A percentile compares a stretch with the other conserved stretches of the same genome.
phyloP scores from a whole-genome alignment of 2,888 invertebrate species.

The Molorchus minor region DNA sequence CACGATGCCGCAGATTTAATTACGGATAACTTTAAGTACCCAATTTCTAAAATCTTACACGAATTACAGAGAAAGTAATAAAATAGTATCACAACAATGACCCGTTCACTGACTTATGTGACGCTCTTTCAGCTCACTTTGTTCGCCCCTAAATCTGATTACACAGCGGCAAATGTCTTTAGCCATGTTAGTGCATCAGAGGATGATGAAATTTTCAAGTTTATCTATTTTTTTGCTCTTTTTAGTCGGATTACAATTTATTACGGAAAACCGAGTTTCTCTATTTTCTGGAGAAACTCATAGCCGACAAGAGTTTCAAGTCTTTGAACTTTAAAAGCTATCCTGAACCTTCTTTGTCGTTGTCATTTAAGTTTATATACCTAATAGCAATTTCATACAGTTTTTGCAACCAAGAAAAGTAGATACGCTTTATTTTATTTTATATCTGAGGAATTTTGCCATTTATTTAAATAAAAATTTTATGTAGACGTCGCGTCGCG shows the following conservation, averaged over 20 bases:
- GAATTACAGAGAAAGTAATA: not conserved
- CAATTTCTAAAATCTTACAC: not conserved
- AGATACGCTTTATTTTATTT: no score
- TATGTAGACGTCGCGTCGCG: no score
- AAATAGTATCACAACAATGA: not conserved
- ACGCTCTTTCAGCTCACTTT: not conserved
- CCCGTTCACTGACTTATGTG: not conserved
- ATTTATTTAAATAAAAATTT: no score
- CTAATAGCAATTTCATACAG: no score
- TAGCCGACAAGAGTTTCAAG: no score
- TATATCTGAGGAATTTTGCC: no score
- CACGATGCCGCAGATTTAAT: slow-evolving; percentile 3
- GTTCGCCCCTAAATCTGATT: not conserved
- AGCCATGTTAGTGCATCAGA: not conserved
- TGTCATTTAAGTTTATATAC: no score
- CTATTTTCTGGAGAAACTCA: no score
- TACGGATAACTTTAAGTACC: slow-evolving; percentile 1
- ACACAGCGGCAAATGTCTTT: not conserved
- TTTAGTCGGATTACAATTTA: not conserved
- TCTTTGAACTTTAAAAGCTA: no score
- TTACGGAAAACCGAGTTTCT: not conserved
- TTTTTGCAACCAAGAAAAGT: no score
- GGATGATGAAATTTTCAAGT: not conserved
- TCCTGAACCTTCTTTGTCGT: no score
- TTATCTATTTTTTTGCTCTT: not conserved